Base-by-base conservation (phyloP, 2,113 vertebrate genomes). In the Peromyscus leucopus region DNA sequence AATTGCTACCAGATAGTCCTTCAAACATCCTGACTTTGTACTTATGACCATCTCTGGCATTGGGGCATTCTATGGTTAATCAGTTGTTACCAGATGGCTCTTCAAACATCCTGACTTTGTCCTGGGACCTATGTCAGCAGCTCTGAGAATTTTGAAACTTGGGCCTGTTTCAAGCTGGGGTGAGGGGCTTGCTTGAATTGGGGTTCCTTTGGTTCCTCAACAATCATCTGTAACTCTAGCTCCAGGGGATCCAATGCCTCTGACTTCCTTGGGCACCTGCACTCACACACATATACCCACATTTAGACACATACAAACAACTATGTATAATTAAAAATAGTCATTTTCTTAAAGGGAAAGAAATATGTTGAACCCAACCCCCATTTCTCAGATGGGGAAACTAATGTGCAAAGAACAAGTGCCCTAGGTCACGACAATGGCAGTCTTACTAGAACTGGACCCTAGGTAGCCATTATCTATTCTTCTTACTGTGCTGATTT, bases 341-440 rank as follows among this genome's bases (percentile, higher is more conserved):
- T 19, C 31, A 46, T 33, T 69, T 67, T 69, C 83, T 48, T 67
- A 86, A 51, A 69, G 24, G 12, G 86, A 74, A 55, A 57, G 33
- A 15, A 33, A 55, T 26, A 55, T 55, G 4, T 31, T 33, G 31
- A 51, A 33, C 46, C 61, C 72, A n/a, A 22, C 17, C 12, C 7
- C 83, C 55, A 1, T n/a, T 74, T 96, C 46, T 21, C 13, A 89
- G 65, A 19, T 92, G 13, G 48, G 91, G 46, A 94, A 95, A 95
- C 46, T 21, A 55, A 96, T 72, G 24, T 42, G 31, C 31, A 13
- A 63, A 78, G 13, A 88, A 39, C 24, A 13, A 59, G 2, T 21
- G 9, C 19, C 48, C 28, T 39, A 74, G 67, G 22, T 59, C 83
- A 51, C 33, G 57, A 16, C 67, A 83, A 33, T 69, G 1, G 85